A percentile compares a stretch with the other conserved stretches of the same genome.
phyloP scores from a whole-genome alignment of 2,797 vertebrate genomes.

The Sebastes oblongus region DNA sequence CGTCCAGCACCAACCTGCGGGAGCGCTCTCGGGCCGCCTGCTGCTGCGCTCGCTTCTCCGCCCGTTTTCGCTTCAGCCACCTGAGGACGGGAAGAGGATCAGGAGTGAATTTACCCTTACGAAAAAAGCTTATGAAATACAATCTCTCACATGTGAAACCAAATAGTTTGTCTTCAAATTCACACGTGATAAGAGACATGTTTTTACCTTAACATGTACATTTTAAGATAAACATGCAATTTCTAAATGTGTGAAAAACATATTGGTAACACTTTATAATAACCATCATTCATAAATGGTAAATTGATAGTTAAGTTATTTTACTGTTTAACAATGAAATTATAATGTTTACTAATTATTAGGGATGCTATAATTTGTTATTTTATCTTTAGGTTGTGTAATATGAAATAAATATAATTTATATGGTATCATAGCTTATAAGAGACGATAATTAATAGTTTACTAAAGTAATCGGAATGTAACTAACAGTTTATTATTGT shows the following conservation, averaged over 20 bases:
- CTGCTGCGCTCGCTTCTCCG: constrained; percentile 88
- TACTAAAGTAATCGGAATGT: too few relatives aligned
- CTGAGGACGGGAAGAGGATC: constrained; percentile 65
- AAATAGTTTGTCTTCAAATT: not conserved
- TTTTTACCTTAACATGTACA: not conserved
- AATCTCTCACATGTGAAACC: not conserved
- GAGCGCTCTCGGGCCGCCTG: constrained; percentile 85
- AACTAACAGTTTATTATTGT: too few relatives aligned
- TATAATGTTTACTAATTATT: too few relatives aligned
- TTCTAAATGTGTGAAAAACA: not conserved
- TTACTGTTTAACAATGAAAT: too few relatives aligned
- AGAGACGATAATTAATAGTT: too few relatives aligned
- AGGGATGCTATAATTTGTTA: too few relatives aligned
- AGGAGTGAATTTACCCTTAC: not conserved
- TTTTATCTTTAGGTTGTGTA: too few relatives aligned
- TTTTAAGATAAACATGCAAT: not conserved
- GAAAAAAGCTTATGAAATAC: not conserved
- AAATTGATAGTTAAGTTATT: too few relatives aligned
- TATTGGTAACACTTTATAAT: not conserved
- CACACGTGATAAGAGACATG: not conserved
- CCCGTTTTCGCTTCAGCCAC: constrained; percentile 90
- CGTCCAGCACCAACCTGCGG: constrained; percentile 88
- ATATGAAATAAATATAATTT: too few relatives aligned
- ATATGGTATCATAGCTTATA: too few relatives aligned
- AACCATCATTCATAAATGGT: too few relatives aligned